A percentile compares a stretch with the other conserved stretches of the same genome.
Conservation (phyloP, 2,888 invertebrate species). For the Cancer borealis region DNA sequence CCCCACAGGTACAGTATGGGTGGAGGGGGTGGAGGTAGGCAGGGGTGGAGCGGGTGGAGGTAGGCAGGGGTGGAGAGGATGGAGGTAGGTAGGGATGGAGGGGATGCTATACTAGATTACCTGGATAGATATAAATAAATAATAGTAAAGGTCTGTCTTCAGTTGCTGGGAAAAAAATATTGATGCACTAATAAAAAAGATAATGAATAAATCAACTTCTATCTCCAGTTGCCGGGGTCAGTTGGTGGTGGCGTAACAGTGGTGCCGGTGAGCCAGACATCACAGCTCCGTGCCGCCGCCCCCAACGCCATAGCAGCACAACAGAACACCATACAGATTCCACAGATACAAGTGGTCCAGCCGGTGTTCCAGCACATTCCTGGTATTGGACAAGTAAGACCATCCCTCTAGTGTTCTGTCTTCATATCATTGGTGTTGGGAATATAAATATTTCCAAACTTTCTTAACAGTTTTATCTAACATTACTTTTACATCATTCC, state of each 20-base stretch:
- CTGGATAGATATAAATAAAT: not conserved
- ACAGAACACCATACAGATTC: constrained; percentile 68
- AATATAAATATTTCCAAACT: not conserved
- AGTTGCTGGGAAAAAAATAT: no score
- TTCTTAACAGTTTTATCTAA: not conserved
- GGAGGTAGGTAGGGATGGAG: not conserved
- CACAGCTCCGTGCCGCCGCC: constrained; percentile 66
- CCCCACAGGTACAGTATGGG: constrained; percentile 63
- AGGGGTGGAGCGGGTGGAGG: not conserved
- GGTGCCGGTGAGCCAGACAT: constrained; percentile 70
- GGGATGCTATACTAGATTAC: not conserved
- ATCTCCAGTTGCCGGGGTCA: constrained; percentile 59
- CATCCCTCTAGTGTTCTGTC: not conserved
- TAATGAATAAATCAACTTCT: not conserved
- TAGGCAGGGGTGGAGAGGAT: no score
- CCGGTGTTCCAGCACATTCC: constrained; percentile 77
- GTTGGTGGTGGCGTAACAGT: constrained; percentile 67
- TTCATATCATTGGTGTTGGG: not conserved
- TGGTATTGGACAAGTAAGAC: constrained; percentile 76
- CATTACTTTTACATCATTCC: not conserved
- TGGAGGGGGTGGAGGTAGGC: not conserved
- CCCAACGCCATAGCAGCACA: constrained; percentile 68
- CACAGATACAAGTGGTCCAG: constrained; percentile 76
- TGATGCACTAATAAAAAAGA: not conserved
- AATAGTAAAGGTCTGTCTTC: no score